phyloP scores from a whole-genome alignment of 2,113 vertebrate species.

The Desmodus rotundus region DNA sequence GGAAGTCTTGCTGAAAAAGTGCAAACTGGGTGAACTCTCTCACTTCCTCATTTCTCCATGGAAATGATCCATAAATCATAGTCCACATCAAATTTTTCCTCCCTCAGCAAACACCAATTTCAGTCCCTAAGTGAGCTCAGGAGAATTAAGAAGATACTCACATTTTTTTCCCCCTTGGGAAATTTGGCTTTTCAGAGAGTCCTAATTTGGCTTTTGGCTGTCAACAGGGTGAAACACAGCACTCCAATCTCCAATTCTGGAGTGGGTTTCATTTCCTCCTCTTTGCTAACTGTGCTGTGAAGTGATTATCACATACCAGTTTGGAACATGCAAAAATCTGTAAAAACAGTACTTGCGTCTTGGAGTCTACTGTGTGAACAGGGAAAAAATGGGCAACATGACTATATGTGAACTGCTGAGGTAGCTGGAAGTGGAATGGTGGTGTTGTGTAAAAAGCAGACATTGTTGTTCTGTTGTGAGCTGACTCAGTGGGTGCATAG shows the following conservation, averaged over 20 bases:
- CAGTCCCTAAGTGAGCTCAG: not conserved
- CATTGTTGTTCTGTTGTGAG: not conserved
- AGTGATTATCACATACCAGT: slow-evolving; percentile 44
- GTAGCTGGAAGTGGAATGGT: not conserved
- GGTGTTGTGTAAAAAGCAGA: not conserved
- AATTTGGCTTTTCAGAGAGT: slow-evolving; percentile 34
- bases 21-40: not conserved
- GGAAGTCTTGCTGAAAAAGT: not conserved
- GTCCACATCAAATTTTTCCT: not conserved
- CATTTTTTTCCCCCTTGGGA: not conserved
- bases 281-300: not conserved
- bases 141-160: slow-evolving; percentile 37
- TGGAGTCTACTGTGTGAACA: not conserved
- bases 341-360: slow-evolving; percentile 45
- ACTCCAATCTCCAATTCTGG: not conserved
- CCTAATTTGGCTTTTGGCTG: slow-evolving; percentile 59
- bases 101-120: slow-evolving; percentile 10
- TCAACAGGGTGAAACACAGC: slow-evolving; percentile 44
- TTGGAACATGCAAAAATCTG: not conserved
- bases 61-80: not conserved
- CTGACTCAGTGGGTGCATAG: not conserved
- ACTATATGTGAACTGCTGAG: not conserved
- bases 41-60: not conserved
- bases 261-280: slow-evolving; percentile 42
- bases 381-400: not conserved